phyloP scores from a whole-genome alignment of 2,113 vertebrate species.

The Elephas maximus region DNA sequence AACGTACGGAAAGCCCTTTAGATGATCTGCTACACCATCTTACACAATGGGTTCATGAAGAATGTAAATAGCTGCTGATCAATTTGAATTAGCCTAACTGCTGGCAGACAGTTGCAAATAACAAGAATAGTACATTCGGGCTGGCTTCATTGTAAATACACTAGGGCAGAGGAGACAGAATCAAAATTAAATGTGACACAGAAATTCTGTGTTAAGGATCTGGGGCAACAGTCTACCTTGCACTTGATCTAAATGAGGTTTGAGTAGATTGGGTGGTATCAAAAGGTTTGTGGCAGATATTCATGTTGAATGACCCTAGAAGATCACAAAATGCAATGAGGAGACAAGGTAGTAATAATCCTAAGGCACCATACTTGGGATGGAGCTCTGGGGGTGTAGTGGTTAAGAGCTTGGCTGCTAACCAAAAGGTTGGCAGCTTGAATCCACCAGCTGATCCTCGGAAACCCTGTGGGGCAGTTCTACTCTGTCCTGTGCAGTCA shows the following conservation, averaged over 20 bases:
- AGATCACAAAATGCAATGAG: neutral
- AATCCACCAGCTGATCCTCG: no score
- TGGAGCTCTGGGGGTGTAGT: no score
- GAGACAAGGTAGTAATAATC: neutral
- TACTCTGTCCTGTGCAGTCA: no score
- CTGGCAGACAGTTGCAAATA: slow-evolving; percentile 65
- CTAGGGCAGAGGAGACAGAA: slow-evolving; percentile 66
- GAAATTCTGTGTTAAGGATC: slow-evolving; percentile 41
- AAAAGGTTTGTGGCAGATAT: neutral
- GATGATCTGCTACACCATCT: slow-evolving; percentile 59
- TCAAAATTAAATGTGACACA: slow-evolving; percentile 53
- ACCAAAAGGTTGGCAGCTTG: no score
- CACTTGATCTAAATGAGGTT: neutral
- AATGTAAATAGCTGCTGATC: slow-evolving; percentile 41
- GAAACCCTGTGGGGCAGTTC: no score
- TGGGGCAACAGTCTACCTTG: neutral
- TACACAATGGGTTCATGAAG: neutral
- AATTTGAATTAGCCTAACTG: slow-evolving; percentile 78
- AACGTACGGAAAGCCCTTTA: slow-evolving; percentile 77
- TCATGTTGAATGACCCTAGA: neutral
- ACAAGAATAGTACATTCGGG: slow-evolving; percentile 6
- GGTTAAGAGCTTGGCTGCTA: no score
- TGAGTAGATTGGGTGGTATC: slow-evolving; percentile 3
- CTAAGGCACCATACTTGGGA: neutral
- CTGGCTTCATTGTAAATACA: slow-evolving; percentile 47